A percentile compares a stretch with the other conserved stretches of the same genome.
Conservation (phyloP, 2,888 invertebrate genomes). For the Nebria salina region DNA sequence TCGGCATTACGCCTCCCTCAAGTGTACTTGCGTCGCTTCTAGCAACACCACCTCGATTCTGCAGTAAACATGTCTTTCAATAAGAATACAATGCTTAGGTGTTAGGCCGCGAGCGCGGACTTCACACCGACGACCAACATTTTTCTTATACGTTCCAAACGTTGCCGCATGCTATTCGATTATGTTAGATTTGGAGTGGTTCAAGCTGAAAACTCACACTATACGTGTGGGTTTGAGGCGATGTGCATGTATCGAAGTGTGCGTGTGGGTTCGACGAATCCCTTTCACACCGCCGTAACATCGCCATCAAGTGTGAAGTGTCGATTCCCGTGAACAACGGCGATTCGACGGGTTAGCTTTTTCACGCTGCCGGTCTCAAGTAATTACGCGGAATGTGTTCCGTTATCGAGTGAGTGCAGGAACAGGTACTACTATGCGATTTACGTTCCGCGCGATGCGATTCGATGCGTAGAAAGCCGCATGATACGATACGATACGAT, state of each 20-base stretch:
- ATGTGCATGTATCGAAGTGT: background rate
- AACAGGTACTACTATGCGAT: background rate
- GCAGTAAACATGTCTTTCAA: slow-evolving; percentile 18
- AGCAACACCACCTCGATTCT: slow-evolving; percentile 15
- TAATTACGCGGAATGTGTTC: slow-evolving; percentile 1
- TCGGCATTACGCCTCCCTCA: slow-evolving; percentile 21
- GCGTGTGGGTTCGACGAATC: background rate
- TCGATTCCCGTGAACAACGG: slow-evolving; percentile 1
- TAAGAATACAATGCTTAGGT: slow-evolving; percentile 12
- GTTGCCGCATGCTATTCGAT: background rate
- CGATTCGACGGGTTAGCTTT: background rate
- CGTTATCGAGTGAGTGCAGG: background rate
- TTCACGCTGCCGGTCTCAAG: background rate
- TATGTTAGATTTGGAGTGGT: background rate
- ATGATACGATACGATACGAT: background rate
- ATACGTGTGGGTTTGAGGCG: background rate
- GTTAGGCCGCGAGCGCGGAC: background rate
- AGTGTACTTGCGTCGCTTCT: slow-evolving; percentile 12
- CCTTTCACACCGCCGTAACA: background rate
- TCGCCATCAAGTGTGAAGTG: slow-evolving; percentile 1
- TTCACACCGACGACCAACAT: background rate
- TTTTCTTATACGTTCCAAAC: background rate
- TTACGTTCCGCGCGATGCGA: background rate
- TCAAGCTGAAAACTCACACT: background rate
- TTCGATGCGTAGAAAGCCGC: background rate